Evolutionary conservation across 2,113 vertebrate genomes (phyloP), one percentile per base, ranked within the genome.

Genomic region (Mirounga angustirostris): DNA sequence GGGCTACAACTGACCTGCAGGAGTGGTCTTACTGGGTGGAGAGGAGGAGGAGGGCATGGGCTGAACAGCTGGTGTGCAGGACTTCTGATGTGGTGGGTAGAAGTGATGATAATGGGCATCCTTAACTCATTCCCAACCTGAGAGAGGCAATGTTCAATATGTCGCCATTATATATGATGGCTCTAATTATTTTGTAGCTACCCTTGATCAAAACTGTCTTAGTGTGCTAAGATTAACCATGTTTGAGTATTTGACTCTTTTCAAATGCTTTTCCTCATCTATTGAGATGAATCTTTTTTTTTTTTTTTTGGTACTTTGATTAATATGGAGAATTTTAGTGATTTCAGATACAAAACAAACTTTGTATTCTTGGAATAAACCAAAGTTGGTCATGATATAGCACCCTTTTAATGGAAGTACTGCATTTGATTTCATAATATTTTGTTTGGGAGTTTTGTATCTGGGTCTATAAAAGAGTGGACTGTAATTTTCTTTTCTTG

Each of bases 361-460:
- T 71, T 96, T 78, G 26, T 69, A 81, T 12, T 86, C 83, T 91
- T 95, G 36, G 16, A 83, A 94, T 40, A 86, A 92, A 90, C 52
- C 2, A 85, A 40, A 90, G 36, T 56, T 61, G 50, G 19, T 67
- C 52, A 73, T 36, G 63, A 36, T n/a, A 65, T 21, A 83, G 40
- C 59, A 40, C 40, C 54, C 14, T 92, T 92, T 50, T 89, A 56
- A 69, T 74, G 65, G 26, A 33, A 78, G 80, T 76, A 22, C n/a
- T 95, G 61, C 76, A 74, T 91, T 94, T 73, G 54, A 74, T 69
- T 92, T 78, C 43, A 83, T 92, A 82, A 74, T 76, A 61, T 94
- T 96, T 96, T 96, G 59, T 67, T 78, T 85, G 78, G 76, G 86
- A 82, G 74, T 96, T 96, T 95, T 80, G 28, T 28, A 54, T 93